phyloP scores from a whole-genome alignment of 1,140 invertebrate species.

The Tetragnatha versicolor region DNA sequence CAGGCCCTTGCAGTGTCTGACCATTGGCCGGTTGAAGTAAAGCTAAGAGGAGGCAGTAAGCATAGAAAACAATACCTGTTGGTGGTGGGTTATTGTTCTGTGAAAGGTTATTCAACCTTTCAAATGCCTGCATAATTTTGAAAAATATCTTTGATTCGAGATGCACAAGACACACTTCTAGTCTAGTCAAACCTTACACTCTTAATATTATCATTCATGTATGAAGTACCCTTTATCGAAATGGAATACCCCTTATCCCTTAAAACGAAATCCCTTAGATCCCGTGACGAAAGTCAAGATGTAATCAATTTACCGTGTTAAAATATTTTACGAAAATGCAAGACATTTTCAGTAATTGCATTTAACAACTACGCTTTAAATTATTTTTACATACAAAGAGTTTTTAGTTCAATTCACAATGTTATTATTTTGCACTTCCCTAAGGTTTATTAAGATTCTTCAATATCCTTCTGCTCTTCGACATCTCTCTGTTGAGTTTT shows the following conservation, averaged over 20 bases:
- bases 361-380: no score
- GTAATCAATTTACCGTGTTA: not conserved
- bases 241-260: not conserved
- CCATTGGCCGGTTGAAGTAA: conserved; percentile 44
- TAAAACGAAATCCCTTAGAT: not conserved
- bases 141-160: not conserved
- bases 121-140: not conserved
- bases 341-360: not conserved
- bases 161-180: not conserved
- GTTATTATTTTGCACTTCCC: no score
- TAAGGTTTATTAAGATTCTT: no score
- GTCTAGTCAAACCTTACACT: not conserved
- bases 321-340: not conserved
- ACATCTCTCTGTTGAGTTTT: no score
- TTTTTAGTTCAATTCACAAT: no score
- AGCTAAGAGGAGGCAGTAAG: conserved; percentile 40
- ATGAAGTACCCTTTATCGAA: not conserved
- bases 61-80: not conserved
- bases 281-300: not conserved
- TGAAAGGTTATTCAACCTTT: not conserved
- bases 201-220: not conserved
- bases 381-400: no score
- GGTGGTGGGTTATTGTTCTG: not conserved
- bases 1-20: conserved; percentile 32
- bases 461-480: no score